Percentiles rank a stretch among this genome's conserved stretches.
Evolutionary conservation across 2,113 vertebrate genomes (phyloP).

Genomic region (Zosterops hypoxanthus): DNA sequence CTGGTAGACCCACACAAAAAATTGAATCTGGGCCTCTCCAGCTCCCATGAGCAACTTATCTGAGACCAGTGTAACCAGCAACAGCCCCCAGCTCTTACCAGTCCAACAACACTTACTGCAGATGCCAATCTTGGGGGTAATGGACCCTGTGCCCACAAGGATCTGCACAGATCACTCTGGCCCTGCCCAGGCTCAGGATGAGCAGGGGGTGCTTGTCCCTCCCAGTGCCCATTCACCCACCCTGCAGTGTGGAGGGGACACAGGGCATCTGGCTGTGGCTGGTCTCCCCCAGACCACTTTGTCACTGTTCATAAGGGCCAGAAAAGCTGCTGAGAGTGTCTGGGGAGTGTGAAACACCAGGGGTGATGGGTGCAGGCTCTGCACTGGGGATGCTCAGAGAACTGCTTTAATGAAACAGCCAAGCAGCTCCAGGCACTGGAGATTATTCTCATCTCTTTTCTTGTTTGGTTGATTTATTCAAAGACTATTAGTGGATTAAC

Average conservation of each 20-base stretch:
- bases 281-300: background rate
- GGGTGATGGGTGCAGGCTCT: background rate
- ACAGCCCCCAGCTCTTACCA: background rate
- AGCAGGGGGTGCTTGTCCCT: background rate
- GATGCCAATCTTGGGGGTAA: background rate
- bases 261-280: fast-evolving
- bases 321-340: background rate
- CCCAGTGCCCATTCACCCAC: background rate
- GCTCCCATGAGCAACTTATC: background rate
- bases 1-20: background rate
- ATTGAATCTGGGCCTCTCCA: background rate
- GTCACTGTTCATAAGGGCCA: background rate
- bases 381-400: background rate
- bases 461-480: background rate
- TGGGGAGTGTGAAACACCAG: fast-evolving
- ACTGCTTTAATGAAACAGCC: background rate
- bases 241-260: background rate
- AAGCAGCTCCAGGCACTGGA: background rate
- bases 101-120: background rate
- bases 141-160: background rate
- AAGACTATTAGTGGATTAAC: conserved; percentile 45
- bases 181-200: background rate
- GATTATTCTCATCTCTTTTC: background rate
- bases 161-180: background rate
- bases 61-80: background rate